These are phyloP conservation scores for Macrobrachium nipponense DNA, from an alignment of 1,140 invertebrate species.

Conservation along the genomic window DNA sequence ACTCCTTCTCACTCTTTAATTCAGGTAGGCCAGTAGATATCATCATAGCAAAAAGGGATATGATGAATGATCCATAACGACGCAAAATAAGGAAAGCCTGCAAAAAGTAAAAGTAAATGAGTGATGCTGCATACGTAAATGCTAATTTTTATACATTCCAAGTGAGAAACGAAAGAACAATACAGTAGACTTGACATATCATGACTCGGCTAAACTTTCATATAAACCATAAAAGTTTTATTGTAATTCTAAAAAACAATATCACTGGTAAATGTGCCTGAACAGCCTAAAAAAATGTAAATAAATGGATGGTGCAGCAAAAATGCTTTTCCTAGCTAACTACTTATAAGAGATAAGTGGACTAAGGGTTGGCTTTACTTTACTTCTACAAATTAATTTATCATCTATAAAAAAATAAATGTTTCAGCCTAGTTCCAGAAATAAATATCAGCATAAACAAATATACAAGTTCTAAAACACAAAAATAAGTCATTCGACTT, in stretches of 20 bases:
- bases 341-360: no score
- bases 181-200: no score
- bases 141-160: no score
- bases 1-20: slow-evolving; percentile 72
- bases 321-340: no score
- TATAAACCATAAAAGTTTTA: no score
- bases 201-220: no score
- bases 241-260: no score
- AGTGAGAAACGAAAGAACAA: no score
- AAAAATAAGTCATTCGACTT: not conserved
- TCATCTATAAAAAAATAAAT: not conserved
- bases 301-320: no score
- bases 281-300: no score
- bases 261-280: no score
- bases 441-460: not conserved
- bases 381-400: not conserved
- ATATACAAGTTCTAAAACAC: no score
- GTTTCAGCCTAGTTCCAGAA: not conserved
- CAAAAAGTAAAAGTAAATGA: slow-evolving; percentile 68
- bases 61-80: slow-evolving; percentile 73
- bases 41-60: slow-evolving; percentile 77
- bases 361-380: not conserved
- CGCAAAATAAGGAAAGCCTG: slow-evolving; percentile 85
- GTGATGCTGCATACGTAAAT: not conserved
- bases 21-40: slow-evolving; percentile 76